A percentile compares a stretch with the other conserved stretches of the same genome.
Conservation (phyloP, 2,113 vertebrate species). For the Semicossyphus pulcher region DNA sequence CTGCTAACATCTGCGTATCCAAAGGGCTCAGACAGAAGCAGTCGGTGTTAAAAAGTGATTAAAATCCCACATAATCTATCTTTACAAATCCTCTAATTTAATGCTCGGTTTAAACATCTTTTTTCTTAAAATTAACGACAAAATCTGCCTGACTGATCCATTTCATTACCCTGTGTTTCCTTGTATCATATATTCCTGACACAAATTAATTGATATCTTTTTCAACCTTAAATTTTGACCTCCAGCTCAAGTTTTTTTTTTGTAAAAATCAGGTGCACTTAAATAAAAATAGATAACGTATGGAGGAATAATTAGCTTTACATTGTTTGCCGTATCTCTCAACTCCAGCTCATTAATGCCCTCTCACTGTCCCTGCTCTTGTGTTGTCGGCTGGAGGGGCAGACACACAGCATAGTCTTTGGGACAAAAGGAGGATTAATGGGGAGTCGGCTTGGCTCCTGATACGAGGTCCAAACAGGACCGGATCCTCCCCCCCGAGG, state of each 20-base stretch:
- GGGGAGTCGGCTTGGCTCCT: slow-evolving; percentile 69
- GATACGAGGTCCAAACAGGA: slow-evolving; percentile 71
- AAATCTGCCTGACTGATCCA: neutral
- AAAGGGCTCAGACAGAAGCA: slow-evolving; percentile 2
- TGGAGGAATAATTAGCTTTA: slow-evolving; percentile 3
- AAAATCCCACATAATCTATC: slow-evolving; percentile 10
- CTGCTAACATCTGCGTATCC: slow-evolving; percentile 25
- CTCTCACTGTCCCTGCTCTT: slow-evolving; percentile 51
- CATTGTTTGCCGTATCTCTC: slow-evolving; percentile 23
- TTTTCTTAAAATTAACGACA: neutral
- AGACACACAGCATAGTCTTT: slow-evolving; percentile 59
- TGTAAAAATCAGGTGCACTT: neutral
- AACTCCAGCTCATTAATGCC: slow-evolving; percentile 53
- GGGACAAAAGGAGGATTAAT: slow-evolving; percentile 71
- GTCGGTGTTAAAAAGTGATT: slow-evolving; percentile 9
- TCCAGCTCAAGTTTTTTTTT: neutral
- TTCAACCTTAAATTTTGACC: neutral
- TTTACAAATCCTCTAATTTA: slow-evolving; percentile 24
- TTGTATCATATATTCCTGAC: neutral
- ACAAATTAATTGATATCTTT: neutral
- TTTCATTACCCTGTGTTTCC: neutral
- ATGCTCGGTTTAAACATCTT: neutral
- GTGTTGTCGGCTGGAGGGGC: slow-evolving; percentile 44
- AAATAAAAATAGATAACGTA: neutral
- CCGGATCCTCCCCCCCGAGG: slow-evolving; percentile 47